Evolutionary conservation across 1,140 invertebrate species (phyloP), one percentile per base, ranked within the genome.

Genomic region (Lerema accius): DNA sequence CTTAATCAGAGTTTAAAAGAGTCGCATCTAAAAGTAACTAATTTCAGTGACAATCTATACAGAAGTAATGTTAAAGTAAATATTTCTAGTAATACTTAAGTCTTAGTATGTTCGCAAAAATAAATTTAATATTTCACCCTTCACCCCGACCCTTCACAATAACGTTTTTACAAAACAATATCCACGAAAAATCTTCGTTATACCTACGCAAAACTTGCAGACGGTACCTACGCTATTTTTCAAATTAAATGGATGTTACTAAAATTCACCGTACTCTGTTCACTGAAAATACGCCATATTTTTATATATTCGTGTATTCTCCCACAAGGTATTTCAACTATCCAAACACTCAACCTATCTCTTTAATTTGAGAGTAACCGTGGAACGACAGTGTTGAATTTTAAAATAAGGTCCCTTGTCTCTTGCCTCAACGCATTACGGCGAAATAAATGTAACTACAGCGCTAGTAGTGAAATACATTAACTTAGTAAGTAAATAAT

Each of bases 241-340:
- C 51, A 43, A 55, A 55, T 56, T 56, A 56, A 56, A 56, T 56
- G 39, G 51, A 56, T 43, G 51, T 43, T 28, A 56, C 39, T 17
- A 56, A 56, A 56, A 39, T 56, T 56, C 39, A 56, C 39, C 10
- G 51, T 19, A 56, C 51, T 42, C 23, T 39, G 37, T 13, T 51
- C 49, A 19, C 51, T 43, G 19, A 56, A 16, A 43, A 56, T 43
- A 56, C 40, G 19, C 13, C 35, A 40, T 55, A 28, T 28, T 6
- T 32, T 32, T 32, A 32, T 32, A 32, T 32, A 32, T 32, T 32
- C 28, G 28, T 32, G 28, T 19, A 19, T 16, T 40, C 26, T 53
- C 49, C 10, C n/a, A 53, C 37, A 28, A 56, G 3, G 26, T 56
- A 45, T 56, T 45, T 16, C 53, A 42, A 56, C 53, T 56, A 56